Percentiles rank a stretch among this genome's conserved stretches.
Evolutionary conservation across 1,140 invertebrate species (phyloP).

Genomic region (Berghia stephanieae): DNA sequence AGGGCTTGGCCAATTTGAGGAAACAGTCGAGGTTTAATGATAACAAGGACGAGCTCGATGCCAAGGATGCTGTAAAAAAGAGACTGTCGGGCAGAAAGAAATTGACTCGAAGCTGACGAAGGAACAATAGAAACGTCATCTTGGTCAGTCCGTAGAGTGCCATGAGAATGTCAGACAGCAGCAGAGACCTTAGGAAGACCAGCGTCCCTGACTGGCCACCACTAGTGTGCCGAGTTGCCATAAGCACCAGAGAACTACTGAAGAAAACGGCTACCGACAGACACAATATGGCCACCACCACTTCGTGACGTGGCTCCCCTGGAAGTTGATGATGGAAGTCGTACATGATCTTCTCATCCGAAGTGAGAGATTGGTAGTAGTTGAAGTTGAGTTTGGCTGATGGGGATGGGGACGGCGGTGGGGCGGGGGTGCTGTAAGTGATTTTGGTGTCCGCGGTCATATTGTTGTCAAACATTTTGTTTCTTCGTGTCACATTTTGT

Average conservation of each 20-base stretch:
- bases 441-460: too few relatives aligned
- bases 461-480: too few relatives aligned
- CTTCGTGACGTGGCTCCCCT: too few relatives aligned
- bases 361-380: too few relatives aligned
- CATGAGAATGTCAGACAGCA: slow-evolving; percentile 47
- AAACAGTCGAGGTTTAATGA: slow-evolving; percentile 52
- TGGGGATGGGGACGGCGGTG: too few relatives aligned
- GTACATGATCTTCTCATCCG: too few relatives aligned
- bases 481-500: too few relatives aligned
- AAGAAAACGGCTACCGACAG: slow-evolving; percentile 36
- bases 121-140: slow-evolving; percentile 40
- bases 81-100: slow-evolving; percentile 61
- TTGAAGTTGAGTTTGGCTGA: too few relatives aligned
- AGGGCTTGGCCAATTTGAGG: slow-evolving; percentile 43
- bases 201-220: slow-evolving; percentile 50
- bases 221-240: slow-evolving; percentile 47
- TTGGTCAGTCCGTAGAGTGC: slow-evolving; percentile 55
- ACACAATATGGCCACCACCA: slow-evolving; percentile 30
- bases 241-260: slow-evolving; percentile 37
- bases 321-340: too few relatives aligned
- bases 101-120: slow-evolving; percentile 42
- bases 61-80: slow-evolving; percentile 49
- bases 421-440: too few relatives aligned
- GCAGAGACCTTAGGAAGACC: slow-evolving; percentile 54
- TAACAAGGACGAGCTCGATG: slow-evolving; percentile 42